Evolutionary conservation across 2,888 invertebrate genomes (phyloP).

Genomic region (Temnothorax rugatulus): DNA sequence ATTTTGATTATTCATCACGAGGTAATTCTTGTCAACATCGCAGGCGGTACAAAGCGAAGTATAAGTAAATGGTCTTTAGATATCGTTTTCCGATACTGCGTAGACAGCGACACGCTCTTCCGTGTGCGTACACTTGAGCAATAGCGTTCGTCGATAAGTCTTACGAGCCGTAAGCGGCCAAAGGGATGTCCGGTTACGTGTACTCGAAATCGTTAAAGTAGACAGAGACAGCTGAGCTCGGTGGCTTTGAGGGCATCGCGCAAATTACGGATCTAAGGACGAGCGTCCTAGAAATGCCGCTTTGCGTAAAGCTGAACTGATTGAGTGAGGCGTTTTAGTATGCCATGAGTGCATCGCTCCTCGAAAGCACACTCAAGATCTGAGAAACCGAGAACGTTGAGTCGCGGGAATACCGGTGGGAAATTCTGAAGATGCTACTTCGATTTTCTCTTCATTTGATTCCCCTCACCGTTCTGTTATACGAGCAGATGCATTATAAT

Average conservation of each 20-base stretch:
- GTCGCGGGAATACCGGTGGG: constrained; percentile 47
- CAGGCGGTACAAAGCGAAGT: not conserved
- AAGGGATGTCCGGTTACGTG: constrained; percentile 54
- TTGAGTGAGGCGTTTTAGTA: constrained; percentile 75
- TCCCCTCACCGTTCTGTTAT: constrained; percentile 34
- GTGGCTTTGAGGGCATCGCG: constrained; percentile 59
- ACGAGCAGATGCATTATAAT: constrained; percentile 45
- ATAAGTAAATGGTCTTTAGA: constrained; percentile 18
- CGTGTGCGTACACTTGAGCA: constrained; percentile 25
- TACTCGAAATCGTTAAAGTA: constrained; percentile 49
- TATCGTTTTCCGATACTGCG: constrained; percentile 47
- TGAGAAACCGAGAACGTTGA: constrained; percentile 48
- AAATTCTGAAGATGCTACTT: constrained; percentile 53
- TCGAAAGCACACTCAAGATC: constrained; percentile 63
- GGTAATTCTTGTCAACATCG: constrained; percentile 5
- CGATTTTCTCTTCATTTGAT: constrained; percentile 55
- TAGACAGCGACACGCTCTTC: constrained; percentile 1
- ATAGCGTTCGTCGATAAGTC: constrained; percentile 36
- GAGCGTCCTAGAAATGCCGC: constrained; percentile 70
- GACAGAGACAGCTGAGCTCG: constrained; percentile 63
- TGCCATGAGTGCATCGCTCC: constrained; percentile 61
- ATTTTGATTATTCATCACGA: constrained; percentile 26
- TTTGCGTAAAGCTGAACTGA: constrained; percentile 72
- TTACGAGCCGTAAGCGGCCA: constrained; percentile 45
- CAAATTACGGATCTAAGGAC: constrained; percentile 74